Conservation (phyloP, 2,113 vertebrate species). For the Gobius niger region DNA sequence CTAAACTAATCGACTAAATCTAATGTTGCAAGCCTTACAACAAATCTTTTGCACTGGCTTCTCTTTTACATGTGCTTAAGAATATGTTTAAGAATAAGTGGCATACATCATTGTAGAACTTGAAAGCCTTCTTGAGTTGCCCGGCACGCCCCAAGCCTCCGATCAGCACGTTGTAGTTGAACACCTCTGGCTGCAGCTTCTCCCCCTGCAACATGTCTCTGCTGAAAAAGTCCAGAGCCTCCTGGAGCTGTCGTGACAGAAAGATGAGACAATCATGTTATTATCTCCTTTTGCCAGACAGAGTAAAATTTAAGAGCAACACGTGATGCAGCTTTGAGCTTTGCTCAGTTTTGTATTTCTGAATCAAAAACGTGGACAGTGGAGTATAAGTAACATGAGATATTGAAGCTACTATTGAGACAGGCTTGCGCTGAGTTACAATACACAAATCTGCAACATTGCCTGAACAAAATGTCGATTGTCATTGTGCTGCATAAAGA, state of each 20-base stretch:
- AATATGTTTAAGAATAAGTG: neutral
- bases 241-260: conserved; percentile 76
- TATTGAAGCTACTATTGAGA: no score
- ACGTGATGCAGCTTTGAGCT: no score
- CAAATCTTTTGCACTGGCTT: neutral
- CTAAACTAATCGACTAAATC: neutral
- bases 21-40: neutral
- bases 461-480: no score
- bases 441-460: no score
- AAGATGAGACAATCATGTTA: neutral
- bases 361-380: no score
- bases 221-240: conserved; percentile 89
- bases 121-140: conserved; percentile 88
- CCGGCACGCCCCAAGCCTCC: conserved; percentile 90
- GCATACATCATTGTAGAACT: conserved; percentile 88
- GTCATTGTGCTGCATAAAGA: no score
- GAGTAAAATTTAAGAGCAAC: no score
- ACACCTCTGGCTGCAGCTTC: conserved; percentile 81
- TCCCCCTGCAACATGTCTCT: conserved; percentile 88
- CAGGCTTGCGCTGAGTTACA: no score
- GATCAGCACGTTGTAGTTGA: conserved; percentile 90
- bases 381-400: no score
- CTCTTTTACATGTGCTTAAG: neutral
- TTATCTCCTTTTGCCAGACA: neutral
- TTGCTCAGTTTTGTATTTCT: no score